A percentile compares a stretch with the other conserved stretches of the same genome.
Evolutionary conservation across 2,888 invertebrate species (phyloP).

Genomic region (Camptogramma bilineatum): DNA sequence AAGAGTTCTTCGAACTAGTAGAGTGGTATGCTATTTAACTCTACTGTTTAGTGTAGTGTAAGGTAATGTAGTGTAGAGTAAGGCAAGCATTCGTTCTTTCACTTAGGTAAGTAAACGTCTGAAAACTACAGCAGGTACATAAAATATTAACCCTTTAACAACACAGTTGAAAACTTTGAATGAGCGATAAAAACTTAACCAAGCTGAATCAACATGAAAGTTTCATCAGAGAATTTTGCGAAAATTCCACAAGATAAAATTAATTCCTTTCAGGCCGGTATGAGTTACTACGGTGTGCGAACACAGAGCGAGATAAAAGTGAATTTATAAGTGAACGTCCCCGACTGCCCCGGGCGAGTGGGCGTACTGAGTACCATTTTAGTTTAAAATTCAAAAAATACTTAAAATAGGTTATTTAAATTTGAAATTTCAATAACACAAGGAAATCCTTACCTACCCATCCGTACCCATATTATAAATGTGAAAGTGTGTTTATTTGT

Average conservation of each 20-base stretch:
- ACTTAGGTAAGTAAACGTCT: neutral
- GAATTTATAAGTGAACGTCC: slow-evolving; percentile 48
- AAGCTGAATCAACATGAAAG: slow-evolving; percentile 33
- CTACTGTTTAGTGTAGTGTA: too few species aligned
- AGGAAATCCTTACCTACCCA: too few species aligned
- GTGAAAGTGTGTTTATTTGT: too few species aligned
- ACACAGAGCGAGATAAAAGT: slow-evolving; percentile 52
- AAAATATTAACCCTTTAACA: slow-evolving; percentile 3
- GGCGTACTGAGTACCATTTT: slow-evolving; percentile 16
- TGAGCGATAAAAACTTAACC: slow-evolving; percentile 26
- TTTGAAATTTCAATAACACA: neutral
- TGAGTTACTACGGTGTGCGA: slow-evolving; percentile 51
- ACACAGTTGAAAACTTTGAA: slow-evolving; percentile 10
- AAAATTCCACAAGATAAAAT: slow-evolving; percentile 49
- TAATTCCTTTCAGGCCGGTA: slow-evolving; percentile 50
- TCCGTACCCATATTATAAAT: too few species aligned
- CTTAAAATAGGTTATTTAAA: neutral
- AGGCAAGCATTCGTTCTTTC: too few species aligned
- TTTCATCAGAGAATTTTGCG: slow-evolving; percentile 44
- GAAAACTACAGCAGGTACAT: neutral
- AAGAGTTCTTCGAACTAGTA: too few species aligned
- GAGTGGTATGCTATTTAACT: too few species aligned
- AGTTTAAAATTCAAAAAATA: neutral
- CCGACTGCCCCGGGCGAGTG: slow-evolving; percentile 25
- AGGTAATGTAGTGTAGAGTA: too few species aligned